A percentile compares a stretch with the other conserved stretches of the same genome.
Conservation (phyloP, 2,797 vertebrate species). For the Antrozous pallidus region DNA sequence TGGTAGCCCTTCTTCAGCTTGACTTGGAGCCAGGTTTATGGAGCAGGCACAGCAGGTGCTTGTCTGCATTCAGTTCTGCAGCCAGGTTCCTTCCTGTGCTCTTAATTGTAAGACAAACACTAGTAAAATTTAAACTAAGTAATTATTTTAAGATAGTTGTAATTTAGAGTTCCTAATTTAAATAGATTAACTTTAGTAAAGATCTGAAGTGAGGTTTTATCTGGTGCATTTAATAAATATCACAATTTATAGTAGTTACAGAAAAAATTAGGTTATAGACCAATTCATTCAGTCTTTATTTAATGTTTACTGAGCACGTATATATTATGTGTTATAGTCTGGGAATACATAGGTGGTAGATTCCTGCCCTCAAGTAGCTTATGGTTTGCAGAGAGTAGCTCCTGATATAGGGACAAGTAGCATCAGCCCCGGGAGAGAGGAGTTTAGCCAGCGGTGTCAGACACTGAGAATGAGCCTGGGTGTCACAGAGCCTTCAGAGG, state of each 20-base stretch:
- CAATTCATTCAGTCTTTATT: neutral
- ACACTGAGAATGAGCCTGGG: neutral
- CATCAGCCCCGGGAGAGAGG: neutral
- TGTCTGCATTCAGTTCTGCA: neutral
- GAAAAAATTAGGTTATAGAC: neutral
- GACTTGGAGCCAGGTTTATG: neutral
- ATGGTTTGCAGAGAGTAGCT: neutral
- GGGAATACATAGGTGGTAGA: neutral
- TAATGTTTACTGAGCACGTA: neutral
- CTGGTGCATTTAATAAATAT: neutral
- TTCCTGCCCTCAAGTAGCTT: neutral
- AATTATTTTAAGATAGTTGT: neutral
- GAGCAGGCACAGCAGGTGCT: constrained; percentile 19
- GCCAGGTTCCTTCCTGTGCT: neutral
- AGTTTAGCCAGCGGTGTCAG: neutral
- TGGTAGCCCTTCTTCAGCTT: neutral
- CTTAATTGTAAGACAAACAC: neutral
- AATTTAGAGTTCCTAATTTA: neutral
- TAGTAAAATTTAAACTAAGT: neutral
- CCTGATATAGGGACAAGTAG: neutral
- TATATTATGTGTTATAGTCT: neutral
- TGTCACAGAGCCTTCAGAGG: neutral
- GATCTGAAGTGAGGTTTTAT: neutral
- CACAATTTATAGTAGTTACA: neutral
- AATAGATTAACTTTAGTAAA: neutral